Evolutionary conservation across 2,888 invertebrate species (phyloP).

Genomic region (Neoscelio sp.): DNA sequence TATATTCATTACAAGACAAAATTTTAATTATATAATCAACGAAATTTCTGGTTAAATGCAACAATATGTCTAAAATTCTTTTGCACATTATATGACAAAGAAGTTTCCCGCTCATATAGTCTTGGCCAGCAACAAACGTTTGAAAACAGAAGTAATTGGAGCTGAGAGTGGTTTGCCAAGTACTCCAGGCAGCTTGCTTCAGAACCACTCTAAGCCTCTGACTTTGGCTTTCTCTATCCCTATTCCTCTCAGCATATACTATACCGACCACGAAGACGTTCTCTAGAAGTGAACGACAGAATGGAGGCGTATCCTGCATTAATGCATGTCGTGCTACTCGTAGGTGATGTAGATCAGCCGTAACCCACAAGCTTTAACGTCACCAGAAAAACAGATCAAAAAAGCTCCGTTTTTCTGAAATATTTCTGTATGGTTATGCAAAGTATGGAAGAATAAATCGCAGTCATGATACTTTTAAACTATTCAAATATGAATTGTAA

Average conservation of each 20-base stretch:
- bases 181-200: slow-evolving; percentile 62
- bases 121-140: slow-evolving; percentile 64
- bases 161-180: slow-evolving; percentile 68
- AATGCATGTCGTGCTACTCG: slow-evolving; percentile 57
- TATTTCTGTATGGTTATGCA: too few species aligned
- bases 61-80: slow-evolving; percentile 32
- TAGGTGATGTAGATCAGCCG: slow-evolving; percentile 50
- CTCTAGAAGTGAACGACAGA: slow-evolving; percentile 42
- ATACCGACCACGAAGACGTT: slow-evolving; percentile 41
- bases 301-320: slow-evolving; percentile 51
- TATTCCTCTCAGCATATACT: slow-evolving; percentile 36
- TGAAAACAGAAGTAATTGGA: slow-evolving; percentile 66
- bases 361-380: slow-evolving; percentile 21
- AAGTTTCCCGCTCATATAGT: slow-evolving; percentile 55
- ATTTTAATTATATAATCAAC: slow-evolving; percentile 15
- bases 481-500: too few species aligned
- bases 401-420: background rate
- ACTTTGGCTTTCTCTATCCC: slow-evolving; percentile 48
- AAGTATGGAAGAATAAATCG: too few species aligned
- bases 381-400: slow-evolving; percentile 2
- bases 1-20: slow-evolving; percentile 1
- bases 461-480: too few species aligned
- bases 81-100: slow-evolving; percentile 21
- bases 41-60: background rate
- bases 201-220: slow-evolving; percentile 63